Evolutionary conservation across 1,140 invertebrate species (phyloP).

Genomic region (Drosophila varians): DNA sequence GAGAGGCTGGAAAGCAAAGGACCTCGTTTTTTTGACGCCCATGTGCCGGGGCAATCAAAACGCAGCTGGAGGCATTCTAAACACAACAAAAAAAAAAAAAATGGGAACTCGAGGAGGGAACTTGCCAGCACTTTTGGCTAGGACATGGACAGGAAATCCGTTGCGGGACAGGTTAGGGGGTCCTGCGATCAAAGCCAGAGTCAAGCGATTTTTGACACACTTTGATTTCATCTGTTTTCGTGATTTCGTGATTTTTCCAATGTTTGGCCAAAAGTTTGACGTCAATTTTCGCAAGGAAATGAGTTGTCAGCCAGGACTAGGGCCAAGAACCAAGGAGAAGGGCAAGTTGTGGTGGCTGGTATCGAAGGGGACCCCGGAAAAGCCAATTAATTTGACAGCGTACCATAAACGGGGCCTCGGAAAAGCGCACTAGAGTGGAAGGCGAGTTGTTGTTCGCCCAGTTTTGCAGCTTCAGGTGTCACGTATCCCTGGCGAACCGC

Average conservation of each 20-base stretch:
- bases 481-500: background rate
- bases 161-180: background rate
- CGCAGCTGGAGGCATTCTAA: constrained; percentile 42
- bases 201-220: background rate
- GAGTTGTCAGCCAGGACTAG: constrained; percentile 53
- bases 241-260: background rate
- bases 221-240: background rate
- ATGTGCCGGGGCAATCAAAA: constrained; percentile 48
- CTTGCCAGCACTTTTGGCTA: no score
- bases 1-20: background rate
- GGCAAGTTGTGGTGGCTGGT: constrained; percentile 1
- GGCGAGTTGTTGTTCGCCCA: constrained; percentile 4
- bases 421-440: constrained; percentile 62
- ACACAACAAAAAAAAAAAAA: constrained; percentile 47
- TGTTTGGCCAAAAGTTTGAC: constrained; percentile 8
- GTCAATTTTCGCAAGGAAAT: constrained; percentile 52
- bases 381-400: constrained; percentile 79
- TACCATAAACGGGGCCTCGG: constrained; percentile 54
- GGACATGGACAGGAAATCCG: constrained; percentile 30
- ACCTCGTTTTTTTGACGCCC: background rate
- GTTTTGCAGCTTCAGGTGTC: constrained; percentile 18
- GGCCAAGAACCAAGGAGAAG: background rate
- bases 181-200: constrained; percentile 36
- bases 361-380: constrained; percentile 46
- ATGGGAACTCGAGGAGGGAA: constrained; percentile 34